Percentiles rank a stretch among this genome's conserved stretches.
phyloP scores from a whole-genome alignment of 2,797 vertebrate species.

The Fundulus diaphanus region DNA sequence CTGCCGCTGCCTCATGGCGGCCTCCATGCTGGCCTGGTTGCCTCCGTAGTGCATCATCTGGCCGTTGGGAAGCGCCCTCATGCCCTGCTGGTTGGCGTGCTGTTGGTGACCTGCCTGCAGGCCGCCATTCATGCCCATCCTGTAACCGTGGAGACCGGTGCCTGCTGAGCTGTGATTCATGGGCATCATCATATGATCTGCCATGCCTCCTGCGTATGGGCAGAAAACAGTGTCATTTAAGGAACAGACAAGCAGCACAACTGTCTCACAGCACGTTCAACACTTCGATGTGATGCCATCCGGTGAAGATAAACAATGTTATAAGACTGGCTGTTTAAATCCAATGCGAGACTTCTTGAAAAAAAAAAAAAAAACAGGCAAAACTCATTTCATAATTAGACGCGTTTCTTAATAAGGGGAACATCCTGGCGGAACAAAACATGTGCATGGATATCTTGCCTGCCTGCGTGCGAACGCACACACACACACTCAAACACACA shows the following conservation, averaged over 20 bases:
- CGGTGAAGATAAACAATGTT: not conserved
- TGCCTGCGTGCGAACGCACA: conserved; percentile 23
- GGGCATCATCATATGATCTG: conserved; percentile 95
- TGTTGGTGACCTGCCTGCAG: conserved; percentile 86
- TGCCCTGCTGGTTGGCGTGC: conserved; percentile 82
- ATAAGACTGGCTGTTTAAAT: not conserved
- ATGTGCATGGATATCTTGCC: conserved; percentile 53
- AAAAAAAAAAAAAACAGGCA: conserved; percentile 6
- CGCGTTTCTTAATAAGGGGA: not conserved
- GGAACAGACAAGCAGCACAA: conserved; percentile 26
- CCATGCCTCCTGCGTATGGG: conserved; percentile 83
- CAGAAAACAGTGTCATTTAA: conserved; percentile 63
- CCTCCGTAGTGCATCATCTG: conserved; percentile 90
- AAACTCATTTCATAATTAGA: not conserved
- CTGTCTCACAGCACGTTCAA: not conserved
- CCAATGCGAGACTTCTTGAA: not conserved
- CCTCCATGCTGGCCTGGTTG: conserved; percentile 84
- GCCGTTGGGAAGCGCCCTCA: conserved; percentile 77
- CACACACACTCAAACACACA: conserved; percentile 36
- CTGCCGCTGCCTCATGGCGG: conserved; percentile 83
- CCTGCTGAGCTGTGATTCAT: conserved; percentile 87
- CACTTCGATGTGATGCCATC: not conserved
- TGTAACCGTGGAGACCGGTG: conserved; percentile 87
- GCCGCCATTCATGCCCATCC: conserved; percentile 88
- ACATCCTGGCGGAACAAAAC: conserved; percentile 24